Evolutionary conservation across 2,113 vertebrate species (phyloP), one percentile per base, ranked within the genome.

Genomic region (Boulengeromyrus knoepffleri): DNA sequence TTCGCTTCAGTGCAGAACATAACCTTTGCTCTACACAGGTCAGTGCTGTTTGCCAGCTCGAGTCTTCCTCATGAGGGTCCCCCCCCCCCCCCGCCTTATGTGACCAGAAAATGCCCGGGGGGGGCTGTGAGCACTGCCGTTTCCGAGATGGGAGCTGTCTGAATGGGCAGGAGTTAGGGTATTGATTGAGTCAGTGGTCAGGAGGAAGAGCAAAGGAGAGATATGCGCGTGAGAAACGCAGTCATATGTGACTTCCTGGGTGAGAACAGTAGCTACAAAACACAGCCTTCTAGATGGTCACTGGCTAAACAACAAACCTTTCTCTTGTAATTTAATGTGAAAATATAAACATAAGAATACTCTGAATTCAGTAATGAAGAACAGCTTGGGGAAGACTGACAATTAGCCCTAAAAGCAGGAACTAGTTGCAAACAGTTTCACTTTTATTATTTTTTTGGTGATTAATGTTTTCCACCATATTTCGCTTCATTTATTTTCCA

Each of bases 41-140:
- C 89, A 90, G n/a, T 56, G 19, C 45, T 62, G 31, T 46, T 74
- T 87, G 89, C 85, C 85, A 90, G 47, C 58, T 90, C 36, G 58
- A 39, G 85, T 87, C n/a, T 70, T 62, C 56, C 85, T 90, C 89
- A 87, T 8, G 85, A 87, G 21, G 2, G 1, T 7, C 27, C 89
- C 86, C 31, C 46, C n/a, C 83, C 70, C 9, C n/a, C 62, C 47
- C 70, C 1, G 3, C 62, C 1, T 27, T 13, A 90, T 52, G 62
- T 90, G 58, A 58, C 89, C 49, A 90, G 89, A 90, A 90, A 88
- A 80, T 90, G 86, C 70, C 89, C 87, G n/a, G 3, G 24, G 24
- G 89, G 86, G 39, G 19, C 53, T 56, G 50, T 52, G 31, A 88
- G 49, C 12, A 39, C 70, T 47, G 85, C 89, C 42, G 7, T 74